phyloP scores from a whole-genome alignment of 2,797 vertebrate genomes.

The Pseudomugil gertrudae region DNA sequence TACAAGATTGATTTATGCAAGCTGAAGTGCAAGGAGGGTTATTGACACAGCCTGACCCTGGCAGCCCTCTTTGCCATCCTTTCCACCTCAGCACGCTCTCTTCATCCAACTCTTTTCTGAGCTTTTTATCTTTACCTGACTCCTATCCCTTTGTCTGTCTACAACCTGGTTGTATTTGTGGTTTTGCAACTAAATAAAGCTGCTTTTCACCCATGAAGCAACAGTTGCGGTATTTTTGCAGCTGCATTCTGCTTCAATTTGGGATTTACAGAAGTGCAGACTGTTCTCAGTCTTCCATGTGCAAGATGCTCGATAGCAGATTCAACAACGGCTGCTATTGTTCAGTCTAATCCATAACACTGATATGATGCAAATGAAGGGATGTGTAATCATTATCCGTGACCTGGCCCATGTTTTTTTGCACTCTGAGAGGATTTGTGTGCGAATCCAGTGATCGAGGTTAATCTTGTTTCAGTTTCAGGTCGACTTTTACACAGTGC shows the following conservation, averaged over 20 bases:
- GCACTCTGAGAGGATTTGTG: conserved; percentile 70
- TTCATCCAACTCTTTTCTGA: not conserved
- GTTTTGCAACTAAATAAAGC: not conserved
- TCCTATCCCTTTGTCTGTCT: not conserved
- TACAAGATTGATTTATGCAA: conserved; percentile 96
- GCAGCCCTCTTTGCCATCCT: conserved; percentile 51
- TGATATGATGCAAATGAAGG: conserved; percentile 73
- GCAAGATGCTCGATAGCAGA: conserved; percentile 55
- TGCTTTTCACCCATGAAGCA: not conserved
- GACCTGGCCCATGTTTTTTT: conserved; percentile 46
- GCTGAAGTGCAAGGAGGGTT: conserved; percentile 76
- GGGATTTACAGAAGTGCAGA: conserved; percentile 8
- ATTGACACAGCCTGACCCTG: conserved; percentile 89
- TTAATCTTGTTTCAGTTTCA: conserved; percentile 71
- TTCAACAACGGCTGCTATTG: conserved; percentile 53
- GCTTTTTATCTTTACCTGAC: conserved; percentile 19
- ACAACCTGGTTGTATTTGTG: not conserved
- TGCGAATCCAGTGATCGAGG: conserved; percentile 52
- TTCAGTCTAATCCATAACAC: conserved; percentile 66
- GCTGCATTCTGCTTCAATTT: not conserved
- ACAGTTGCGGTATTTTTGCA: not conserved
- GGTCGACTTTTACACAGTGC: conserved; percentile 61
- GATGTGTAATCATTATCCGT: conserved; percentile 69
- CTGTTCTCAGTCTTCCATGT: conserved; percentile 18
- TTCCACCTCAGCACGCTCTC: conserved; percentile 18